Conservation (phyloP, 1,140 invertebrate genomes). For the Leptopilina boulardi region DNA sequence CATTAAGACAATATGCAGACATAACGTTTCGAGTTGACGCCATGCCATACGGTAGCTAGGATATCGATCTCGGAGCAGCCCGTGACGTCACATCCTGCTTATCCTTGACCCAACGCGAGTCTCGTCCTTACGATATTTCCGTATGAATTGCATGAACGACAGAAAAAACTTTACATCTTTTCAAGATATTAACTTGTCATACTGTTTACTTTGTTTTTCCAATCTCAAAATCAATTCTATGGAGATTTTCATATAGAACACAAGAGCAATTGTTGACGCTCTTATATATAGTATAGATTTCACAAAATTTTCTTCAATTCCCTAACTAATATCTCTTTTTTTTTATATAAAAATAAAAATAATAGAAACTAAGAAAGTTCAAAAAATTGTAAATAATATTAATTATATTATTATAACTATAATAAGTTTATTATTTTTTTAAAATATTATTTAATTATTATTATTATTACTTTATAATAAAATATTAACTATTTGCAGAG, state of each 20-base stretch:
- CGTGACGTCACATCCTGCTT: constrained; percentile 71
- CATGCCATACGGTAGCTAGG: constrained; percentile 50
- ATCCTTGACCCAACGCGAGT: constrained; percentile 68
- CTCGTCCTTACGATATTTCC: constrained; percentile 51
- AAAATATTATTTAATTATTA: no score
- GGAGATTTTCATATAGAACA: background rate
- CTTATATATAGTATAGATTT: background rate
- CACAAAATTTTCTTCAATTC: background rate
- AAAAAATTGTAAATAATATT: background rate
- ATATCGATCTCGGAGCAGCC: constrained; percentile 67
- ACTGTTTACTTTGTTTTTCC: background rate
- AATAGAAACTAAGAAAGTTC: background rate
- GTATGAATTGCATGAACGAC: constrained; percentile 36
- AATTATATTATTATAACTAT: no score
- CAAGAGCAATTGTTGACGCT: background rate
- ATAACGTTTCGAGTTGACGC: constrained; percentile 33
- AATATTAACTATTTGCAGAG: no score
- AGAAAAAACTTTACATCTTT: constrained; percentile 9
- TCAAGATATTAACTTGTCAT: background rate
- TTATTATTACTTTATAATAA: no score
- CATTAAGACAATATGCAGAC: constrained; percentile 18
- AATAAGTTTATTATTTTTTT: no score
- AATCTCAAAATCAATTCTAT: constrained; percentile 24
- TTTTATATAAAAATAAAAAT: background rate
- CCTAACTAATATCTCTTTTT: background rate